These are phyloP conservation scores for Burhinus oedicnemus DNA, from an alignment of 2,113 vertebrate genomes.

Conservation along the genomic window DNA sequence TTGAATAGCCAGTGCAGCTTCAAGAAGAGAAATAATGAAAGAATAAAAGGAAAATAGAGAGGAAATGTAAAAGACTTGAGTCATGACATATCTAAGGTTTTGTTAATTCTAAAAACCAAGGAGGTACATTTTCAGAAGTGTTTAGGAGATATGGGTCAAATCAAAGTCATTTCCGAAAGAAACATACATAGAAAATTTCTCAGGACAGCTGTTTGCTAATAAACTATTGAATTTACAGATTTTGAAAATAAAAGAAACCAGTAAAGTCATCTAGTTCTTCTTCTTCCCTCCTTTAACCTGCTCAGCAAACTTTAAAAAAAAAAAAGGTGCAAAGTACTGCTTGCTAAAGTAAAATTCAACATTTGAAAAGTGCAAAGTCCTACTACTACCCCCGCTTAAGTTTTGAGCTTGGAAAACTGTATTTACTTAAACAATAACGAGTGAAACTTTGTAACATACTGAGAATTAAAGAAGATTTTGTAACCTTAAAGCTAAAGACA, in stretches of 20 bases:
- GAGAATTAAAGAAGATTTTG: not conserved
- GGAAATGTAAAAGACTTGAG: not conserved
- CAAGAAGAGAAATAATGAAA: not conserved
- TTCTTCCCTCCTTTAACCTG: not conserved
- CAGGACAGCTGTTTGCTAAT: not conserved
- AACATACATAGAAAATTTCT: not conserved
- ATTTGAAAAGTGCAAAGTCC: not conserved
- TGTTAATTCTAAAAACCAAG: not conserved
- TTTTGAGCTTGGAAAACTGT: not conserved
- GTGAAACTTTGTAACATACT: not conserved
- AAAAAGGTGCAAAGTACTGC: not conserved
- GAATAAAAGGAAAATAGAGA: not conserved
- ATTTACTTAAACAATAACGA: not conserved
- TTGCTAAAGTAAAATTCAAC: not conserved
- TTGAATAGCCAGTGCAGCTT: not conserved
- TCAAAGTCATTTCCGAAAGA: not conserved
- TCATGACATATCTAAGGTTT: not conserved
- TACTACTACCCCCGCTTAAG: not conserved
- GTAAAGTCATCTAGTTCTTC: not conserved
- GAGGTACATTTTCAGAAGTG: not conserved
- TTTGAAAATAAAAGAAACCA: not conserved
- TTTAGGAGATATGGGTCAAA: not conserved
- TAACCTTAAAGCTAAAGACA: not conserved
- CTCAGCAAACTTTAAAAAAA: not conserved
- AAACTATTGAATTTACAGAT: not conserved